Evolutionary conservation across 2,888 invertebrate species (phyloP).

Genomic region (Orthonevra nobilis): DNA sequence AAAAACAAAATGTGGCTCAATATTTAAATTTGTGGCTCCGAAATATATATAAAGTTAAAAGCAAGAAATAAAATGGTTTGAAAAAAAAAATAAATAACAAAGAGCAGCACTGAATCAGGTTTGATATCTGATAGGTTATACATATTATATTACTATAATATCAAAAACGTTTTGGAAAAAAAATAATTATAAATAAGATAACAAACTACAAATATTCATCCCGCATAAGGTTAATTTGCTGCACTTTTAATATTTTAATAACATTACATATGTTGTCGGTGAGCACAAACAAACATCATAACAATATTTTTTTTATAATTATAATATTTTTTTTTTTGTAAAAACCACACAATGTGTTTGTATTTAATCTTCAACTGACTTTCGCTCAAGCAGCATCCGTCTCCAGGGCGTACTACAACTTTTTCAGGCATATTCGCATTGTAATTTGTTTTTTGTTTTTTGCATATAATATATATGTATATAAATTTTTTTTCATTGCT

Average conservation of each 20-base stretch:
- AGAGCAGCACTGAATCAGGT: slow-evolving; percentile 20
- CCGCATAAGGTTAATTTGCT: too few relatives aligned
- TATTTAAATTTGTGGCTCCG: slow-evolving; percentile 7
- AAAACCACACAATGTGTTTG: neutral
- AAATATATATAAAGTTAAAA: slow-evolving; percentile 1
- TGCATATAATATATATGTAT: too few relatives aligned
- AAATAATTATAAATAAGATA: neutral
- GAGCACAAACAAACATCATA: slow-evolving; percentile 42
- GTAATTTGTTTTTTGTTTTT: too few relatives aligned
- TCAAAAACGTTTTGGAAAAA: neutral
- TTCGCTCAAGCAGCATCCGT: too few relatives aligned
- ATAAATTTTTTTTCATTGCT: slow-evolving; percentile 30
- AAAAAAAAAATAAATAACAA: slow-evolving; percentile 2
- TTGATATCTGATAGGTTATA: slow-evolving; percentile 11
- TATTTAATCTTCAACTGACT: too few relatives aligned
- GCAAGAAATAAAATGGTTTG: slow-evolving; percentile 4
- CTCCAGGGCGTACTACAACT: too few relatives aligned
- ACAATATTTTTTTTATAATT: neutral
- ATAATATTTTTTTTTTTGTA: too few relatives aligned
- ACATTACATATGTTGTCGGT: slow-evolving; percentile 59
- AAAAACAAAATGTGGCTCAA: slow-evolving; percentile 43
- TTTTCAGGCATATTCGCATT: too few relatives aligned
- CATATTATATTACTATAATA: neutral
- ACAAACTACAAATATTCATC: too few relatives aligned
- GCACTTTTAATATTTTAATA: slow-evolving; percentile 6